Base-by-base conservation (phyloP, 2,888 invertebrate species). In the Molorchus minor region DNA sequence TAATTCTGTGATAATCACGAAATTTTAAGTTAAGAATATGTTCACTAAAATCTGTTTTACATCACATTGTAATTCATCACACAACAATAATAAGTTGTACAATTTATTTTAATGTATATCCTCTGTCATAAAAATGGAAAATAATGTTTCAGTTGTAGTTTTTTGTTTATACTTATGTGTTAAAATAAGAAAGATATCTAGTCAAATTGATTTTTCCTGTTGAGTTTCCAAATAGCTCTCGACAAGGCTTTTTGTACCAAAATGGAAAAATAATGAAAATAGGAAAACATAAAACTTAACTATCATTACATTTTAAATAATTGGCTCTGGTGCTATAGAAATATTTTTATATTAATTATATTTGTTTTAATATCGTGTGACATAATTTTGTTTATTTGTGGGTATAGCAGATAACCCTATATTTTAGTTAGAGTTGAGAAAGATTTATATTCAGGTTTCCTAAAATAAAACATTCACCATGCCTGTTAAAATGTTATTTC, bases 221-320 rank as follows among this genome's bases (percentile, higher is more conserved):
- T 33, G n/a, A 33, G 4, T 13, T 13, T 12, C 3, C 2, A 13
- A 47, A 36, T 21, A 13, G 19, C 33, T 33, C 5, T 38, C 10
- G 12, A 21, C 36, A 36, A 15, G 49, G 49, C 49, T 49, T 49
- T 49, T 35, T 49, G 49, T 49, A 49, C 38, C 49, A 38, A 49
- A 49, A 49, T 49, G 25, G 13, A 21, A 17, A n/a, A n/a, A n/a
- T n/a, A 1, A 21, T 41, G n/a, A 2, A 7, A 2, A 5, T 41
- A 12, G 12, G 2, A 41, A n/a, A 41, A 33, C 3, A 33, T n/a
- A 33, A 33, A 33, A n/a, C 12, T 10, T 33, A 12, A 33, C 3
- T 33, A 33, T 33, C 12, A 33, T 33, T 33, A 33, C 12, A n/a
- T 33, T 10, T n/a, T 33, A 33, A 10, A n/a, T 33, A 33, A n/a